Conservation (phyloP, 2,113 vertebrate species). For the Thoracochromis brauschi region DNA sequence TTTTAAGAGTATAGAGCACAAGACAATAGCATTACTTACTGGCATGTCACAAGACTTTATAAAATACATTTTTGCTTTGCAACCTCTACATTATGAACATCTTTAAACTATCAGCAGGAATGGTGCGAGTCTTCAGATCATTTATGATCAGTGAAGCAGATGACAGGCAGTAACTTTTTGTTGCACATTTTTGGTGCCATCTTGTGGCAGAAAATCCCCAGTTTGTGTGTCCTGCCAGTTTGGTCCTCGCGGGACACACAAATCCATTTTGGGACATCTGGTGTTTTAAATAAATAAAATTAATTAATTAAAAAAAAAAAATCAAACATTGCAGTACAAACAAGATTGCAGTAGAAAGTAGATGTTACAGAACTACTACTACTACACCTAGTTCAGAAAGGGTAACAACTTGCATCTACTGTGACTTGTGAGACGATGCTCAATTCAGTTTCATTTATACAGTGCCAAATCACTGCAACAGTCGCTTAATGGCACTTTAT, state of each 20-base stretch:
- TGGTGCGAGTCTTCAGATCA: not conserved
- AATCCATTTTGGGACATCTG: not conserved
- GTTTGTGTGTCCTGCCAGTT: not conserved
- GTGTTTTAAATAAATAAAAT: not conserved
- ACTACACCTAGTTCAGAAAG: not conserved
- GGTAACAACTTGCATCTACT: not conserved
- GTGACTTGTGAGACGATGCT: not conserved
- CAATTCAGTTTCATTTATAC: not conserved
- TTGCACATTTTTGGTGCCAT: not conserved
- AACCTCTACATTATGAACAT: not conserved
- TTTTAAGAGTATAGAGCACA: not conserved
- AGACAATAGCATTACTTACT: not conserved
- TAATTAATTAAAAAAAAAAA: accelerated
- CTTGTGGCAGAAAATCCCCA: not conserved
- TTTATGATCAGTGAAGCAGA: not conserved
- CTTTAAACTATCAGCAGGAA: not conserved
- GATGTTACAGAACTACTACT: not conserved
- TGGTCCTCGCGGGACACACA: accelerated
- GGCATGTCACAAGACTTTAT: not conserved
- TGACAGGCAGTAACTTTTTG: not conserved
- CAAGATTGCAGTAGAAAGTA: not conserved
- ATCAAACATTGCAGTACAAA: not conserved
- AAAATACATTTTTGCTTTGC: accelerated
- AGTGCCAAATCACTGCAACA: not conserved
- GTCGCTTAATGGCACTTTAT: accelerated